A percentile compares a stretch with the other conserved stretches of the same genome.
Evolutionary conservation across 2,797 vertebrate genomes (phyloP).

Genomic region (Etheostoma nigrum): DNA sequence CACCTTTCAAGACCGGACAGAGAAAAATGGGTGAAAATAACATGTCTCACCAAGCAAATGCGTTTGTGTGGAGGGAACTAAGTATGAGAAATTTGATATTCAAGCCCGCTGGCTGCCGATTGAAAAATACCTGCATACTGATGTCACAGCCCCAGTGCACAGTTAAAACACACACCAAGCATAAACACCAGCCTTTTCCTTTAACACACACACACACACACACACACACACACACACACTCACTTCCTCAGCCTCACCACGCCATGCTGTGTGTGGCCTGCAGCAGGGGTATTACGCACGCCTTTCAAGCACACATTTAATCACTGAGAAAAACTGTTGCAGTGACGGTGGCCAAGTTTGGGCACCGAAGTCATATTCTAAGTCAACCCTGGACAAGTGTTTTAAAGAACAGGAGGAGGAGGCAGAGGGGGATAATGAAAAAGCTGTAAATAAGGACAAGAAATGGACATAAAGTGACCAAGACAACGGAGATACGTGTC

Average conservation of each 20-base stretch:
- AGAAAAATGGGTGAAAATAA: slow-evolving; percentile 65
- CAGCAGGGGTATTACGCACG: slow-evolving; percentile 35
- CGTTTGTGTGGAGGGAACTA: slow-evolving; percentile 47
- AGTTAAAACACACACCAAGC: slow-evolving; percentile 35
- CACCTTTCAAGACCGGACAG: slow-evolving; percentile 55
- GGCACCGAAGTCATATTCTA: slow-evolving; percentile 29
- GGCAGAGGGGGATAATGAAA: slow-evolving; percentile 11
- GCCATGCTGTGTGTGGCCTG: slow-evolving; percentile 57
- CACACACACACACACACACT: slow-evolving; percentile 10
- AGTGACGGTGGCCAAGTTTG: slow-evolving; percentile 34
- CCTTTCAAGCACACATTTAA: slow-evolving; percentile 59
- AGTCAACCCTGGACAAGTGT: slow-evolving; percentile 30
- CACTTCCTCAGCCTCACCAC: slow-evolving; percentile 43
- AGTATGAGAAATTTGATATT: slow-evolving; percentile 74
- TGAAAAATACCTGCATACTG: slow-evolving; percentile 82
- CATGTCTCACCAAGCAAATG: slow-evolving; percentile 70
- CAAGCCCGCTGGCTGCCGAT: slow-evolving; percentile 66
- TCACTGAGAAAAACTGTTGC: slow-evolving; percentile 35
- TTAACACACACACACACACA: slow-evolving; percentile 8
- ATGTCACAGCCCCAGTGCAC: slow-evolving; percentile 64
- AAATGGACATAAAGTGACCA: slow-evolving; percentile 7
- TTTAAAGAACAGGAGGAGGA: slow-evolving; percentile 5
- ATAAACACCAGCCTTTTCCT: slow-evolving; percentile 45
- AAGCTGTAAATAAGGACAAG: neutral
- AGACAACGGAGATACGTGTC: slow-evolving; percentile 27